Percentiles rank a stretch among this genome's conserved stretches.
Evolutionary conservation across 2,113 vertebrate genomes (phyloP).

Genomic region (Todiramphus chloris): DNA sequence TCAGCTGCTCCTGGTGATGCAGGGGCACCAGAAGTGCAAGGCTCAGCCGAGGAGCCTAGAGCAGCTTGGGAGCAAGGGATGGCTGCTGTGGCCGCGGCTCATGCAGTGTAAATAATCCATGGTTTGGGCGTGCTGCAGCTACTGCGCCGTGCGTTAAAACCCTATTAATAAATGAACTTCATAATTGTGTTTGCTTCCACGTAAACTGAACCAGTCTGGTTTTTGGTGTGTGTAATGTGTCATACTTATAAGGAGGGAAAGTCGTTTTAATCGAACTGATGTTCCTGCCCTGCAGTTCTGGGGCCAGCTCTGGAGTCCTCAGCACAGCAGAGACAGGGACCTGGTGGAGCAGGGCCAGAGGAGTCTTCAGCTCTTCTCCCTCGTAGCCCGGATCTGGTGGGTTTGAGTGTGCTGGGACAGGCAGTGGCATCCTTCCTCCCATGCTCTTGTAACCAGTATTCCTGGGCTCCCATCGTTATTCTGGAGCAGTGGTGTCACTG

Average conservation of each 20-base stretch:
- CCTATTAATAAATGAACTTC: not conserved
- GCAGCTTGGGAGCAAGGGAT: not conserved
- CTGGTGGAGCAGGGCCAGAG: no score
- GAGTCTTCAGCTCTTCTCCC: no score
- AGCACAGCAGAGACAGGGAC: no score
- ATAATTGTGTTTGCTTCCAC: not conserved
- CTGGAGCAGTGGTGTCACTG: no score
- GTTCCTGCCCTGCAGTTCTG: no score
- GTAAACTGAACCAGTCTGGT: not conserved
- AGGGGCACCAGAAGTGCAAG: not conserved
- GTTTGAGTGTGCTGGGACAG: no score
- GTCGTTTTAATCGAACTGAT: not conserved
- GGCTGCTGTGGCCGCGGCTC: not conserved
- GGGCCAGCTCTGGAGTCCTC: no score
- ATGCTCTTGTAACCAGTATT: no score
- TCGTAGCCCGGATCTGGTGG: no score
- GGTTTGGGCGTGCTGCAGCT: not conserved
- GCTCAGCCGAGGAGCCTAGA: not conserved
- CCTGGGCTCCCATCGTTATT: no score
- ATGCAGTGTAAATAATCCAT: not conserved
- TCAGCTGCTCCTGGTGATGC: not conserved
- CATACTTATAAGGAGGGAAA: rapidly evolving
- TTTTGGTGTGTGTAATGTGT: not conserved
- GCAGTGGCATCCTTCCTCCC: no score
- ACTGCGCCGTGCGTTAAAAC: not conserved